These are phyloP conservation scores for Norana najaformis DNA, from an alignment of 2,888 invertebrate species.

Conservation along the genomic window DNA sequence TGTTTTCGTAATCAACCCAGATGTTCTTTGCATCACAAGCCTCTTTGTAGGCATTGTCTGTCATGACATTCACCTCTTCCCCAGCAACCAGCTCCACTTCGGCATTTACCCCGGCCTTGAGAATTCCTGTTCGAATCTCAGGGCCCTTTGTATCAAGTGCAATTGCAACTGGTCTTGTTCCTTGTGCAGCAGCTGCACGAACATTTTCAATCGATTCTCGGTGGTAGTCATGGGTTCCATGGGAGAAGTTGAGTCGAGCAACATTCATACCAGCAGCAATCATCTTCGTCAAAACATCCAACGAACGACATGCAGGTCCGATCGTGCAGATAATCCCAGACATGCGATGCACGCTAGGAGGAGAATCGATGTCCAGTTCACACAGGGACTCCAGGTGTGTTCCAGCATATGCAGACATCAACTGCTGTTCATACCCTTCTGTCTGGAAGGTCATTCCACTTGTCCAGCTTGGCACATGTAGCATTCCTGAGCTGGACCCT, in stretches of 20 bases:
- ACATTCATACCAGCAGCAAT: slow-evolving; percentile 96
- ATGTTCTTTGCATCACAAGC: slow-evolving; percentile 76
- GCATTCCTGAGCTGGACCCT: slow-evolving; percentile 23
- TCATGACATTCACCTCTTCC: slow-evolving; percentile 76
- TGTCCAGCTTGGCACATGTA: slow-evolving; percentile 41
- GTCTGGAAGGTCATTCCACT: slow-evolving; percentile 42
- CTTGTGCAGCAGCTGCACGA: slow-evolving; percentile 70
- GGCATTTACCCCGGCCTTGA: slow-evolving; percentile 80
- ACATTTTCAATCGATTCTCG: slow-evolving; percentile 87
- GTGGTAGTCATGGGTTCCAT: slow-evolving; percentile 57
- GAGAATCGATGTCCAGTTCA: slow-evolving; percentile 88
- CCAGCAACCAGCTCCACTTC: slow-evolving; percentile 88
- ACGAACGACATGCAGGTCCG: slow-evolving; percentile 67
- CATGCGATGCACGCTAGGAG: slow-evolving; percentile 82
- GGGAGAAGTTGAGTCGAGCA: slow-evolving; percentile 86
- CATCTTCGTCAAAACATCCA: slow-evolving; percentile 85
- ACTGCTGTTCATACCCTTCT: slow-evolving; percentile 51
- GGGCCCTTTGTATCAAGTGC: slow-evolving; percentile 98
- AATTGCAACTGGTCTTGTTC: slow-evolving; percentile 76
- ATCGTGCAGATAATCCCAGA: slow-evolving; percentile 97
- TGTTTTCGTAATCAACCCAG: slow-evolving; percentile 91
- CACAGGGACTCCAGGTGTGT: slow-evolving; percentile 90
- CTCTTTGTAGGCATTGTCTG: slow-evolving; percentile 76
- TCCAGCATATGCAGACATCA: slow-evolving; percentile 61
- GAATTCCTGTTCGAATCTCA: slow-evolving; percentile 92